phyloP scores from a whole-genome alignment of 2,113 vertebrate genomes.

The Dunckerocampus dactyliophorus region DNA sequence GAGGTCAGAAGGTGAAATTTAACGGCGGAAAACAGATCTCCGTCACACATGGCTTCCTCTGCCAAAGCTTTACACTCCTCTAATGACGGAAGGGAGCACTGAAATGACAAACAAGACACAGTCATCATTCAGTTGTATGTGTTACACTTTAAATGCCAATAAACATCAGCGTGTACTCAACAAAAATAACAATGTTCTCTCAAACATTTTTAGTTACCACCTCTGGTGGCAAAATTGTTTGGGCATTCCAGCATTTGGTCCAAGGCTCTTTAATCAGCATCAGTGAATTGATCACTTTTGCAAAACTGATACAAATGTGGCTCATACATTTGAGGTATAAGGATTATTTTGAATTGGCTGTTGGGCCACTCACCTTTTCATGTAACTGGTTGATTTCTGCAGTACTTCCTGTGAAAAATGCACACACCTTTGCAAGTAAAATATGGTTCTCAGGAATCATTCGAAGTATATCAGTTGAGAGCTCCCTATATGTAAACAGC shows the following conservation, averaged over 20 bases:
- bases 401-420: slow-evolving; percentile 83
- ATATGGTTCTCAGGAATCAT: slow-evolving; percentile 87
- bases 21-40: slow-evolving; percentile 79
- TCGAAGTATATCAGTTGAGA: slow-evolving; percentile 82
- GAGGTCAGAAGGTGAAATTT: slow-evolving; percentile 85
- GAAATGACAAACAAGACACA: slow-evolving; percentile 21
- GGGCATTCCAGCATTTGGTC: no score
- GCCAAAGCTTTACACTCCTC: slow-evolving; percentile 83
- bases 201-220: no score
- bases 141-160: no score
- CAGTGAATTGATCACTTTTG: no score
- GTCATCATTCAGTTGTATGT: background rate
- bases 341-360: background rate
- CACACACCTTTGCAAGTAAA: slow-evolving; percentile 86
- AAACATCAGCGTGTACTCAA: no score
- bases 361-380: slow-evolving; percentile 73
- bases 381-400: slow-evolving; percentile 85
- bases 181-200: no score
- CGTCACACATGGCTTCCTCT: slow-evolving; percentile 68
- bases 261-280: no score
- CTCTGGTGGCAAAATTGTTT: background rate
- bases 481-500: slow-evolving; percentile 75
- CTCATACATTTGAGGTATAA: background rate
- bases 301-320: background rate
- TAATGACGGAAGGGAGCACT: slow-evolving; percentile 84